phyloP scores from a whole-genome alignment of 2,888 invertebrate species.

The Caenorhabditis panamensis region DNA sequence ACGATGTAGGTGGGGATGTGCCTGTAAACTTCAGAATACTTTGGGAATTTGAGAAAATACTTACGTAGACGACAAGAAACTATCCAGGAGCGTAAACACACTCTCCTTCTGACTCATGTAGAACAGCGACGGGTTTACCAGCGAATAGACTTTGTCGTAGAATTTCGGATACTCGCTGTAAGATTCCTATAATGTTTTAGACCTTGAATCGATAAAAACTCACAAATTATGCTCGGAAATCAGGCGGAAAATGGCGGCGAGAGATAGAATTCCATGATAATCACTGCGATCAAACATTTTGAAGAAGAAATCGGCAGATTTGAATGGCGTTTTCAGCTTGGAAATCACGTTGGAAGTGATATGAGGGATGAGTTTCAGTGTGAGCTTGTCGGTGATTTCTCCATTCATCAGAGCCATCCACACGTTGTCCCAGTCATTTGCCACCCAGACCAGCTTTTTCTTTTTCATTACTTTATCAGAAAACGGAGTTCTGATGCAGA shows the following conservation, averaged over 20 bases:
- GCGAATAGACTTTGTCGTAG: slow-evolving; percentile 93
- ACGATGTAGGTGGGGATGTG: slow-evolving; percentile 93
- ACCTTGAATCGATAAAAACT: slow-evolving; percentile 77
- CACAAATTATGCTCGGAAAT: slow-evolving; percentile 92
- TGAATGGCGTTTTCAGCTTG: slow-evolving; percentile 62
- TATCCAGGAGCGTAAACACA: slow-evolving; percentile 91
- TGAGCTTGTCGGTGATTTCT: slow-evolving; percentile 40
- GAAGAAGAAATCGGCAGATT: slow-evolving; percentile 73
- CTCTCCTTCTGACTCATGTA: slow-evolving; percentile 92
- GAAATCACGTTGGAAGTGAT: slow-evolving; percentile 69
- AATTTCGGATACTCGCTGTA: slow-evolving; percentile 93
- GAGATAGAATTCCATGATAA: slow-evolving; percentile 87
- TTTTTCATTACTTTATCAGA: slow-evolving; percentile 31
- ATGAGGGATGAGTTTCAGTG: slow-evolving; percentile 64
- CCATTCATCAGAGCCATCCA: slow-evolving; percentile 63
- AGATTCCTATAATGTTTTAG: slow-evolving; percentile 54
- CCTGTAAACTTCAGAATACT: slow-evolving; percentile 83
- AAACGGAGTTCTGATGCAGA: slow-evolving; percentile 49
- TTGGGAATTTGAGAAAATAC: slow-evolving; percentile 76
- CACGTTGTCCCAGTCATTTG: slow-evolving; percentile 41
- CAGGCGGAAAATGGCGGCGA: slow-evolving; percentile 92
- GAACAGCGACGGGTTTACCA: slow-evolving; percentile 93
- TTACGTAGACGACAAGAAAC: slow-evolving; percentile 93
- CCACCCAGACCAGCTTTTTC: slow-evolving; percentile 33
- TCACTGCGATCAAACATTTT: slow-evolving; percentile 85